A percentile compares a stretch with the other conserved stretches of the same genome.
phyloP scores from a whole-genome alignment of 2,888 invertebrate genomes.

The Cephus pulcher region DNA sequence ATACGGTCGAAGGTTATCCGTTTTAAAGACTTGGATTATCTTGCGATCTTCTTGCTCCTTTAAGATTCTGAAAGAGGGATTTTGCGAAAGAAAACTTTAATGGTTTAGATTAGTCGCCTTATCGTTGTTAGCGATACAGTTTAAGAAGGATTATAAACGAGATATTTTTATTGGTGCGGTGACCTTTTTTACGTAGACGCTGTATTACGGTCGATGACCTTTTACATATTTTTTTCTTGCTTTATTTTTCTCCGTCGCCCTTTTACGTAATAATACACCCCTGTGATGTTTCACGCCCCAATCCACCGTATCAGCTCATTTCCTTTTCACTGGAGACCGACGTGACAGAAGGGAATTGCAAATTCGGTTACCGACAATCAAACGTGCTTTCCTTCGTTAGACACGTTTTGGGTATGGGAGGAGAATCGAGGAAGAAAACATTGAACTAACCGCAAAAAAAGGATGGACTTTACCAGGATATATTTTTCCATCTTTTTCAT shows the following conservation, averaged over 20 bases:
- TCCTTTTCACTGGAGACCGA: background rate
- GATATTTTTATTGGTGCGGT: background rate
- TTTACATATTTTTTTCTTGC: background rate
- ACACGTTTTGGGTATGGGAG: background rate
- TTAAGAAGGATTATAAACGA: background rate
- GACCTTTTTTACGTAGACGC: background rate
- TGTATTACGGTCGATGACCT: background rate
- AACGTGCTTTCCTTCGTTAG: background rate
- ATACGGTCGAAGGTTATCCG: conserved; percentile 4
- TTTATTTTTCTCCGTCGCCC: background rate
- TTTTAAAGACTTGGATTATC: background rate
- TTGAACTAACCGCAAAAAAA: background rate
- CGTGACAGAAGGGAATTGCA: background rate
- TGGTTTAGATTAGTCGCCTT: background rate
- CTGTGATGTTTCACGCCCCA: background rate
- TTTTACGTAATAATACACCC: background rate
- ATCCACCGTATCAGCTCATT: background rate
- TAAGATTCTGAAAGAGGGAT: background rate
- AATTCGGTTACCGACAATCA: background rate
- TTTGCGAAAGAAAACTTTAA: background rate
- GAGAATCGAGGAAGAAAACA: background rate
- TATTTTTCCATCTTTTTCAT: background rate
- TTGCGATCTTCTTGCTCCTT: conserved; percentile 3
- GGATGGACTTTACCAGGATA: background rate
- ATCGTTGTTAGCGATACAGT: background rate